These are phyloP conservation scores for Strigamia maritima DNA, from an alignment of 2,888 invertebrate species.

Conservation along the genomic window DNA sequence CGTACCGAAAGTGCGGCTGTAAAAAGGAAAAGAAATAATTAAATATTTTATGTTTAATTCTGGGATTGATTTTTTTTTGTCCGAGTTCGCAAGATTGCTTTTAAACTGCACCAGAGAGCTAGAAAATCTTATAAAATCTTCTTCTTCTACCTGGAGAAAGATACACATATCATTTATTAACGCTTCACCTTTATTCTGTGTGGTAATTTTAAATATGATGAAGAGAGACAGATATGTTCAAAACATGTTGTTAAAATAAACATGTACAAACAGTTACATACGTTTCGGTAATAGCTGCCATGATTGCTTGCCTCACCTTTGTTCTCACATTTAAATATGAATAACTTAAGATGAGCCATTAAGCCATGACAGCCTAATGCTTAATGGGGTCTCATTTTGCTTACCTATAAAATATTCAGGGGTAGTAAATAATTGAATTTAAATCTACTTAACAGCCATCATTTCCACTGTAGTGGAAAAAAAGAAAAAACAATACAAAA, in stretches of 20 bases:
- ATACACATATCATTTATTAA: background rate
- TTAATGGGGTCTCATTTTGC: background rate
- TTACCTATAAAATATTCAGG: background rate
- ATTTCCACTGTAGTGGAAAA: too few species aligned
- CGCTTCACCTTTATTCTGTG: background rate
- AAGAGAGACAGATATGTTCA: background rate
- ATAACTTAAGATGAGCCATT: background rate
- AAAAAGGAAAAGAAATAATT: slow-evolving; percentile 5
- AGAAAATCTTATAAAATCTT: background rate
- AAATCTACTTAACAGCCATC: too few species aligned
- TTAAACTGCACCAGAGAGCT: background rate
- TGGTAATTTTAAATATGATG: background rate
- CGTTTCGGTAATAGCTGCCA: background rate
- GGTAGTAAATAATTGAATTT: too few species aligned
- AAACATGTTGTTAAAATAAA: slow-evolving; percentile 3
- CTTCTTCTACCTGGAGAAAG: background rate
- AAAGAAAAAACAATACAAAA: too few species aligned
- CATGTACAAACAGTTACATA: background rate
- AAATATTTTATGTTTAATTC: background rate
- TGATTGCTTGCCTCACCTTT: background rate
- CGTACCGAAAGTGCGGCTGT: slow-evolving; percentile 40
- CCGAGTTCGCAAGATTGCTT: background rate
- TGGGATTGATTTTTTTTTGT: background rate
- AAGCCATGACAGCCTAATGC: background rate
- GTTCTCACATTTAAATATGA: background rate